Evolutionary conservation across 1,140 invertebrate species (phyloP).

Genomic region (Pollicipes pollicipes): DNA sequence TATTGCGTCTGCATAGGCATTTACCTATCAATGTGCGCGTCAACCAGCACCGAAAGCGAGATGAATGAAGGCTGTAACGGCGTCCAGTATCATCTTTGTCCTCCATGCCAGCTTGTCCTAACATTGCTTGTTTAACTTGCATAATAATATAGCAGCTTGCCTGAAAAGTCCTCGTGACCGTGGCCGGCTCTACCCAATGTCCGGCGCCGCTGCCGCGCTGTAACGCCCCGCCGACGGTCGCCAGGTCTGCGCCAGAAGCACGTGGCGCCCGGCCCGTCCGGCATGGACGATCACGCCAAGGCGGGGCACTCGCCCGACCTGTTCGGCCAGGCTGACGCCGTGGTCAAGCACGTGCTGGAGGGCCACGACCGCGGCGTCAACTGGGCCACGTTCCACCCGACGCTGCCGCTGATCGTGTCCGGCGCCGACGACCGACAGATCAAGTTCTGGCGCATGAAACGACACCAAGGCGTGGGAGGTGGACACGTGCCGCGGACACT

Average conservation of each 20-base stretch:
- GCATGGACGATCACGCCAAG: conserved; percentile 33
- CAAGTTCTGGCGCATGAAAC: conserved; percentile 99
- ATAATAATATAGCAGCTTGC: too few species aligned
- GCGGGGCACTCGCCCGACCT: conserved; percentile 53
- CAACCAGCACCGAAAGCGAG: too few species aligned
- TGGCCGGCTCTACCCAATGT: too few species aligned
- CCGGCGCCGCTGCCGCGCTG: too few species aligned
- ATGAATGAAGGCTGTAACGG: too few species aligned
- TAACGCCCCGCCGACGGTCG: background rate
- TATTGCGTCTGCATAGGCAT: too few species aligned
- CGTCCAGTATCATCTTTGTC: too few species aligned
- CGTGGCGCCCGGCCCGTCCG: conserved; percentile 80
- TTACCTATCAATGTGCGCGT: too few species aligned
- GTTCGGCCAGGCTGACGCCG: conserved; percentile 90
- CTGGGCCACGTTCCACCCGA: conserved; percentile 94
- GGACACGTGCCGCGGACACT: conserved; percentile 93
- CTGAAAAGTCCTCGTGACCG: too few species aligned
- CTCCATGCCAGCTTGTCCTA: too few species aligned
- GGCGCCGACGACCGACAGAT: conserved; percentile 94
- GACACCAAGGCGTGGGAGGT: conserved; percentile 98
- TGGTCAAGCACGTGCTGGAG: conserved; percentile 95
- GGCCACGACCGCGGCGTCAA: conserved; percentile 96
- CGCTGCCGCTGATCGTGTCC: conserved; percentile 84
- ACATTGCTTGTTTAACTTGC: too few species aligned
- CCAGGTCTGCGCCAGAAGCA: conserved; percentile 84